Evolutionary conservation across 1,140 invertebrate genomes (phyloP), one percentile per base, ranked within the genome.

Genomic region (Drosophila pachea): DNA sequence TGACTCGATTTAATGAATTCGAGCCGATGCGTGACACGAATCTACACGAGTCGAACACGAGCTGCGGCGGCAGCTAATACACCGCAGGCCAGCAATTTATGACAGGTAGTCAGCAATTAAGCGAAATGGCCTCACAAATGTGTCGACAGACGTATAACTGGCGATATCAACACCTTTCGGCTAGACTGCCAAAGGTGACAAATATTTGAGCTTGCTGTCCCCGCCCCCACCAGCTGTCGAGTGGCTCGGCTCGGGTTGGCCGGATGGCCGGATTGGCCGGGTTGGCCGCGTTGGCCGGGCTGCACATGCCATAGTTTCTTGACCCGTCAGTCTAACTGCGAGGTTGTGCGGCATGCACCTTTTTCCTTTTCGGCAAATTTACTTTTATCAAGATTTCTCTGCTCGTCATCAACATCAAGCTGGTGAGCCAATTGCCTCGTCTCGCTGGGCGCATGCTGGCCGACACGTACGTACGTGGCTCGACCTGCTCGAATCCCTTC

Each of bases 111-210:
- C 12, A 43, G 22, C 29, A 22, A 22, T 22, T 22, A 22, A 22
- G 22, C 22, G 35, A 36, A 58, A 31, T 32, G 7, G 22, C 36
- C 35, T 31, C n/a, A 47, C 35, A 50, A 54, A 70, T 61, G 76
- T 79, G 79, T 69, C 73, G 62, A 83, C 73, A 84, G 79, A 65
- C 48, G 47, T 62, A 67, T 48, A 74, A 40, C 68, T 22, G 38
- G 53, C 40, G 81, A 86, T 86, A 76, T 49, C 55, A 83, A 52
- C 64, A 61, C 40, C 68, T 48, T 53, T 48, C 33, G 63, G 63
- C 36, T 66, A 58, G 47, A 58, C 31, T 4, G 11, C 12, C 22
- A 32, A 8, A 55, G 45, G 29, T 63, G 59, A 47, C 43, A 54
- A 49, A 48, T 65, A 33, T 54, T 54, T 49, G 6, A 42, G 40